These are phyloP conservation scores for Sphecodes monilicornis DNA, from an alignment of 2,888 invertebrate species.

Conservation along the genomic window DNA sequence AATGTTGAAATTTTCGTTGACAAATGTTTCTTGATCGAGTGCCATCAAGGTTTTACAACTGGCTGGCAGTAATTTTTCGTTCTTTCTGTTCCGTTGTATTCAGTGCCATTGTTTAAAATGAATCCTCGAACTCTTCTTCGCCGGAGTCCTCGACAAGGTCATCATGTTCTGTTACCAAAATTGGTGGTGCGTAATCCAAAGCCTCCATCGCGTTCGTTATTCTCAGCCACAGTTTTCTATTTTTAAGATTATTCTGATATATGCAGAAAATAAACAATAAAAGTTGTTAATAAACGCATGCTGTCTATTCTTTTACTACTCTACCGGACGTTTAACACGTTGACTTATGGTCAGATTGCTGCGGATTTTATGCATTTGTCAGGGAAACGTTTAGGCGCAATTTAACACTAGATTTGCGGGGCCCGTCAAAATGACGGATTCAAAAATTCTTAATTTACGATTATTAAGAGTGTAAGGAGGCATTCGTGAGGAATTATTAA, in stretches of 20 bases:
- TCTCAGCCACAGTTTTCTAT: slow-evolving; percentile 76
- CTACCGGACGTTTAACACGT: neutral
- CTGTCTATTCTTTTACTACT: slow-evolving; percentile 22
- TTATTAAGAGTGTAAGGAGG: too few species aligned
- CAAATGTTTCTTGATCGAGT: neutral
- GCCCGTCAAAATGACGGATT: too few species aligned
- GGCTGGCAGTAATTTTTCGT: neutral
- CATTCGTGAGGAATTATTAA: too few species aligned
- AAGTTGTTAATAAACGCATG: slow-evolving; percentile 70
- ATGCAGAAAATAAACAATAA: slow-evolving; percentile 65
- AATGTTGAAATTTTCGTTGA: neutral
- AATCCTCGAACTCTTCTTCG: slow-evolving; percentile 42
- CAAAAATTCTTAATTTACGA: too few species aligned
- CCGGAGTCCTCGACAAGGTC: slow-evolving; percentile 41
- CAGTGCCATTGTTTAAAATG: slow-evolving; percentile 46
- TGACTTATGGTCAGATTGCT: neutral
- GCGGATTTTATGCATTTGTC: too few species aligned
- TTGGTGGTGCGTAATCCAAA: slow-evolving; percentile 70
- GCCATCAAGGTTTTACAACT: slow-evolving; percentile 28
- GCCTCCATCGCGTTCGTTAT: slow-evolving; percentile 74
- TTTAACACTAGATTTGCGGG: too few species aligned
- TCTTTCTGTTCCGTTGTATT: neutral
- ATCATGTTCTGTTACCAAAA: slow-evolving; percentile 56
- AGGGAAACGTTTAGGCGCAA: too few species aligned
- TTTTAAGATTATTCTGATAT: slow-evolving; percentile 76